Conservation (phyloP, 2,113 vertebrate species). For the Corvus cornix region DNA sequence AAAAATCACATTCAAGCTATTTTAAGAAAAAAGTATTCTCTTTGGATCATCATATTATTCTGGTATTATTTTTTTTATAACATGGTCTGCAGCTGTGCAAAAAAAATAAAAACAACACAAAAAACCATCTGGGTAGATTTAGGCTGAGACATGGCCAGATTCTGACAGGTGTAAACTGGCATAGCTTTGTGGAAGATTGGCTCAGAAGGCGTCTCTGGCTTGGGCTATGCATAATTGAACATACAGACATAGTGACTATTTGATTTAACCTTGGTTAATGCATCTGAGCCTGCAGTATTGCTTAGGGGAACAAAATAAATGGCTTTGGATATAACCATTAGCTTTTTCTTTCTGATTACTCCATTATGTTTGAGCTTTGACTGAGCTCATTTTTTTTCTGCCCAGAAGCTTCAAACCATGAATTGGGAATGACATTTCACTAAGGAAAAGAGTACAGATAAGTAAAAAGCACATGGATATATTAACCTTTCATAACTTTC, state of each 20-base stretch:
- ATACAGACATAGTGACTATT: constrained; percentile 10
- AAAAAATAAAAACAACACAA: not conserved
- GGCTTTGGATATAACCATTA: constrained; percentile 20
- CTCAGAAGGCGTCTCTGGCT: not conserved
- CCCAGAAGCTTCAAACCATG: not conserved
- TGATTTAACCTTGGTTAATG: constrained; percentile 50
- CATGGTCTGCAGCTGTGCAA: fast-evolving
- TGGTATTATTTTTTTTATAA: not conserved
- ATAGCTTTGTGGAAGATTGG: not conserved
- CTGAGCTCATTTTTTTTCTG: not conserved
- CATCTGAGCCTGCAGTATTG: constrained; percentile 9
- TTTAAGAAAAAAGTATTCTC: not conserved
- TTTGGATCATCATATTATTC: not conserved
- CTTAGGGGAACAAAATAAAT: constrained; percentile 24
- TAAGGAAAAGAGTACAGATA: not conserved
- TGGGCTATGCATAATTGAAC: constrained; percentile 7
- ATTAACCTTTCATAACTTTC: not conserved
- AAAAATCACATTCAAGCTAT: not conserved
- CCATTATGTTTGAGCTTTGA: constrained; percentile 23
- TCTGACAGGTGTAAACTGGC: constrained; percentile 9
- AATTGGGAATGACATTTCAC: not conserved
- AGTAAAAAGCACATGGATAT: not conserved
- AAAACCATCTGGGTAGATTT: not conserved
- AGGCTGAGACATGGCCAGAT: not conserved
- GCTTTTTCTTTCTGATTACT: constrained; percentile 25